Evolutionary conservation across 1,140 invertebrate genomes (phyloP).

Genomic region (Trypoxylus dichotomus): DNA sequence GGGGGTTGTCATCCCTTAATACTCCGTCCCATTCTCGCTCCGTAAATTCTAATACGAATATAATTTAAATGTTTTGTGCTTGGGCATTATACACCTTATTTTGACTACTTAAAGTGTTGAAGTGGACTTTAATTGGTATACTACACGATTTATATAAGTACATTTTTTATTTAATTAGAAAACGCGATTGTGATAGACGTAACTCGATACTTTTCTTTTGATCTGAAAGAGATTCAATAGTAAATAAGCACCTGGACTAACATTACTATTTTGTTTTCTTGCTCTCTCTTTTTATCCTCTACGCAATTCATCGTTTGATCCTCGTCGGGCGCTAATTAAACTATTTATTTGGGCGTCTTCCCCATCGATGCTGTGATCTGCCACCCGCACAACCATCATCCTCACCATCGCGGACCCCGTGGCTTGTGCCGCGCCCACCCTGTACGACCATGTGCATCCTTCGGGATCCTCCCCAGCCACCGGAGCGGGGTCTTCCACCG

Average conservation of each 20-base stretch:
- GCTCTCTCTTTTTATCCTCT: neutral
- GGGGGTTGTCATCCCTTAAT: constrained; percentile 31
- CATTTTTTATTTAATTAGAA: neutral
- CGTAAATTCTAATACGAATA: neutral
- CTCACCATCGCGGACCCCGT: constrained; percentile 76
- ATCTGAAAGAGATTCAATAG: neutral
- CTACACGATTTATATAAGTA: neutral
- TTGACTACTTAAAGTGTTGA: neutral
- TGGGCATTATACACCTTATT: constrained; percentile 1
- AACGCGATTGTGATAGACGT: constrained; percentile 22
- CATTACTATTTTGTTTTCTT: neutral
- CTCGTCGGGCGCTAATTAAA: neutral
- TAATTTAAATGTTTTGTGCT: constrained; percentile 18
- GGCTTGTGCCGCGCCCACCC: constrained; percentile 71
- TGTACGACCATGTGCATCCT: constrained; percentile 80
- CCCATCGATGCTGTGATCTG: constrained; percentile 47
- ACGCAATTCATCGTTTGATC: neutral
- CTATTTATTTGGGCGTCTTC: neutral
- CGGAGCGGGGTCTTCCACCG: constrained; percentile 75
- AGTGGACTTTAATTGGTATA: neutral
- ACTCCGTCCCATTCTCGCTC: neutral
- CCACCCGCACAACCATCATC: constrained; percentile 57
- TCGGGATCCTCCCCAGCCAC: constrained; percentile 74
- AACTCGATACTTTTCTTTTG: neutral
- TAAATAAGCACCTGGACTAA: neutral